Evolutionary conservation across 1,140 invertebrate genomes (phyloP), one percentile per base, ranked within the genome.

Genomic region (Drosophila suzukii): DNA sequence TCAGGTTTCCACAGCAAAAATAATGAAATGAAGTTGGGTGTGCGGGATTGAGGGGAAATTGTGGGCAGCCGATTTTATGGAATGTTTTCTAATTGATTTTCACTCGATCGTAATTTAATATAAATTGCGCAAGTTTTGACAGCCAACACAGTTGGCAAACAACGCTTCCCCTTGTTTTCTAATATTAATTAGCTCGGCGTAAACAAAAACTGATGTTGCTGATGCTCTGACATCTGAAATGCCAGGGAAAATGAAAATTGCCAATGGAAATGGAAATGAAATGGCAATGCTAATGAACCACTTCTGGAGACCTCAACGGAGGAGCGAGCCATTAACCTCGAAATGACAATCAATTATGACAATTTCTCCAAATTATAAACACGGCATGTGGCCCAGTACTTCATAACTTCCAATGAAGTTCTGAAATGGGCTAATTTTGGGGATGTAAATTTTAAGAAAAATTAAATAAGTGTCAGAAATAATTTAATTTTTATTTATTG

Each of bases 101-200:
- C 47, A 75, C 78, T 81, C 72, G 62, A 75, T 55, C 70, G 74
- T 84, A 89, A 89, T 89, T 89, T 78, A 78, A 89, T 89, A 89
- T 77, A 89, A 89, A 89, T 89, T 81, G 84, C 74, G 44, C 77
- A 89, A 89, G 68, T 89, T 89, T 70, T 89, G 84, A 89, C 84
- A 89, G 84, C 65, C 57, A 13, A 76, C 63, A 56, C 49, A 63
- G 72, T 77, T 75, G 54, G 71, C 41, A 46, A 67, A 49, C 59
- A 53, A 20, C 32, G 56, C 34, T 65, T 38, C 55, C 55, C 43
- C 62, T 67, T 76, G 67, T 81, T 80, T 77, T 74, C 27, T 46
- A 66, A 85, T 65, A 85, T 81, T 74, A 85, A 85, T 85, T 81
- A 81, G 74, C 67, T 12, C 4, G 24, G 27, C 39, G 32, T 12